A percentile compares a stretch with the other conserved stretches of the same genome.
These are phyloP conservation scores for Callinectes sapidus DNA, from an alignment of 2,888 invertebrate species.

Conservation along the genomic window DNA sequence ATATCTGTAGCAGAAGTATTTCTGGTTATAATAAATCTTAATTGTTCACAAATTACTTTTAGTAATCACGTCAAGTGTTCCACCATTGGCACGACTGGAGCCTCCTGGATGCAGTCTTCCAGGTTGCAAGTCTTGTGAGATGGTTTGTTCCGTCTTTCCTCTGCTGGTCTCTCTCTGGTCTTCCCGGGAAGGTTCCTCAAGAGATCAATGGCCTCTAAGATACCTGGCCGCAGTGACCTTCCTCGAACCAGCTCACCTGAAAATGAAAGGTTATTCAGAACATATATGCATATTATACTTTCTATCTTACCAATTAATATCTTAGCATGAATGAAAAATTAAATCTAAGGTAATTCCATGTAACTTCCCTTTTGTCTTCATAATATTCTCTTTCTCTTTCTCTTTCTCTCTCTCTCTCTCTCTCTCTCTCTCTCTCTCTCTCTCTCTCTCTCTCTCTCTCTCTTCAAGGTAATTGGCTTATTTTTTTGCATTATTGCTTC, in stretches of 20 bases:
- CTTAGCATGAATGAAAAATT: too few species aligned
- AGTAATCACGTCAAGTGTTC: neutral
- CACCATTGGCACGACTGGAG: neutral
- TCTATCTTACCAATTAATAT: too few species aligned
- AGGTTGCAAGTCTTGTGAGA: neutral
- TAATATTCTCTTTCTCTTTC: too few species aligned
- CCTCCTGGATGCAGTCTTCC: neutral
- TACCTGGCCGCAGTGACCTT: neutral
- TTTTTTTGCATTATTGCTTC: too few species aligned
- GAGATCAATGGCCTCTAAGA: slow-evolving; percentile 15
- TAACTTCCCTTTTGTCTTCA: too few species aligned
- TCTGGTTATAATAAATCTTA: neutral
- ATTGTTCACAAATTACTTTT: neutral
- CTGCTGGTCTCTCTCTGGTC: neutral
- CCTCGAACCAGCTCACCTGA: neutral
- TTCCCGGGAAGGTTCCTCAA: neutral
- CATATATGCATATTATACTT: too few species aligned
- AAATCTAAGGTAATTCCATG: too few species aligned
- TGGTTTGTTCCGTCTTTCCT: neutral
- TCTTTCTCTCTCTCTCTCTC: too few species aligned
- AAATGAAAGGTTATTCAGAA: neutral
- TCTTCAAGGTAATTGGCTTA: too few species aligned
- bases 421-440: too few species aligned
- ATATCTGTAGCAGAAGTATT: neutral
- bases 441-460: too few species aligned